Base-by-base conservation (phyloP, 2,888 invertebrate genomes). In the Tridacna gigas region DNA sequence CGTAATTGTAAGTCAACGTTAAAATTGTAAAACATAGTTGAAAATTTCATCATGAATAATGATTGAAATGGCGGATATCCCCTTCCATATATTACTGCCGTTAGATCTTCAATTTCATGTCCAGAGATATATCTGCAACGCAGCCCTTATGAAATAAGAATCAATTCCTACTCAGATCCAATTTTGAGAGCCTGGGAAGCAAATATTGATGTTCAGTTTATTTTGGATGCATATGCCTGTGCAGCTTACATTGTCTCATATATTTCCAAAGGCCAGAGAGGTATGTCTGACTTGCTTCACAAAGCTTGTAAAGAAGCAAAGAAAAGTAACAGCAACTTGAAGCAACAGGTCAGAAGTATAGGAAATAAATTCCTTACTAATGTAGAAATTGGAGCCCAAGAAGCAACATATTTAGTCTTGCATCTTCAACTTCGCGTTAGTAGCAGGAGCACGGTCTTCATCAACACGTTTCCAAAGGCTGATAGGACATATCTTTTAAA, bases 371-470 rank as follows among this genome's bases (percentile, higher is more conserved):
- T n/a, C n/a, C n/a, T n/a, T n/a, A n/a, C n/a, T n/a, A n/a, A n/a
- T n/a, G n/a, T n/a, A n/a, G n/a, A 88, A 77, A 75, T 87, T 22
- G 79, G 82, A 51, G 84, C 86, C 18, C 89, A 88, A 73, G 86
- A 89, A 63, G 88, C 88, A 18, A 80, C 60, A 11, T 88, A 86
- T 76, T 47, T 88, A 7, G 61, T 87, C 1, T 74, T 86, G 7
- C 88, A 88, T 75, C 78, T 86, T 75, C 81, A 82, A 37, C 60
- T 84, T 18, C 37, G 77, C 20, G 79, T 71, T 63, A 25, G 26
- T 37, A 75, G 80, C 2, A 28, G 82, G 22, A 66, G 77, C 20
- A 77, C 82, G 48, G 47, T 79, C 3, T 86, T 83, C 47, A 51
- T 88, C 12, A 51, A 85, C 51, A 85, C 86, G 71, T 61, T 56